These are phyloP conservation scores for Bradypus variegatus DNA, from an alignment of 2,797 vertebrate genomes.

Conservation along the genomic window DNA sequence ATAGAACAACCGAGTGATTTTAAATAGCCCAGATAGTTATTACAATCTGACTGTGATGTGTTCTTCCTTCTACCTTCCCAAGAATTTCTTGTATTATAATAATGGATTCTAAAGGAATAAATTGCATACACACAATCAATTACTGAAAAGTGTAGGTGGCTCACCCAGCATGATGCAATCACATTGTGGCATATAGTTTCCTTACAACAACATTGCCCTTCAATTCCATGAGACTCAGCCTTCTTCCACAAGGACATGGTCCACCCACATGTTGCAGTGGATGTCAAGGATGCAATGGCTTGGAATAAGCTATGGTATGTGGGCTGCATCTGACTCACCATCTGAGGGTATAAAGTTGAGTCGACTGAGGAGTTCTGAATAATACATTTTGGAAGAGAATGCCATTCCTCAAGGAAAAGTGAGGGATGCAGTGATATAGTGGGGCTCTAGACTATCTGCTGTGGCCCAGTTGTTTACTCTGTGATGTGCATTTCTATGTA, in stretches of 20 bases:
- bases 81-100: conserved; percentile 71
- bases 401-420: background rate
- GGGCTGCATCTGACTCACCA: conserved; percentile 8
- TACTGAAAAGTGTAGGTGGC: conserved; percentile 68
- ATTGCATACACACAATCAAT: conserved; percentile 67
- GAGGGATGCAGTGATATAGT: background rate
- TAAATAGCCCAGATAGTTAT: conserved; percentile 75
- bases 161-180: conserved; percentile 65
- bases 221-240: conserved; percentile 43
- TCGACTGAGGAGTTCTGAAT: background rate
- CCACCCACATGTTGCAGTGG: background rate
- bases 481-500: background rate
- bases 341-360: background rate
- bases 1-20: conserved; percentile 69
- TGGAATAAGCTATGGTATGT: background rate
- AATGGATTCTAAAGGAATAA: conserved; percentile 73
- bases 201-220: conserved; percentile 61
- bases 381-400: background rate
- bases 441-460: background rate
- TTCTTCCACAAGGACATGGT: conserved; percentile 3
- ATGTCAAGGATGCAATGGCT: background rate
- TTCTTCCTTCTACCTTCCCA: conserved; percentile 68
- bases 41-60: conserved; percentile 70
- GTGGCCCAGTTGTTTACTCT: no score
- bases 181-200: conserved; percentile 51